Conservation (phyloP, 2,888 invertebrate genomes). For the Gryllus longicercus region DNA sequence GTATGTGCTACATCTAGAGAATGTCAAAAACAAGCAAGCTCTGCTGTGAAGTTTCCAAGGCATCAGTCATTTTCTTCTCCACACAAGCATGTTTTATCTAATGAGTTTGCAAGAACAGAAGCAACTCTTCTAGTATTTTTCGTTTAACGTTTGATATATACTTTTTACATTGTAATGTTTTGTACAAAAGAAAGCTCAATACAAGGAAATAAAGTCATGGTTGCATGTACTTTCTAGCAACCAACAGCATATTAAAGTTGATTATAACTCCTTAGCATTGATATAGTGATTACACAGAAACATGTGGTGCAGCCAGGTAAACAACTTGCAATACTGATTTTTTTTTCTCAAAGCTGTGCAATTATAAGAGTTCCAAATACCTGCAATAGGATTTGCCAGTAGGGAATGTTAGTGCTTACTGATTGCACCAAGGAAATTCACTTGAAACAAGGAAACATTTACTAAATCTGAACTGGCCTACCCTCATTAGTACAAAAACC, state of each 20-base stretch:
- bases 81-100: not conserved
- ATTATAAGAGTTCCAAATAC: not conserved
- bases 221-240: not conserved
- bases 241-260: not conserved
- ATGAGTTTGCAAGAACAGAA: slow-evolving; percentile 5
- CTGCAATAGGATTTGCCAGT: not conserved
- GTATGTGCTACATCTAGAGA: slow-evolving; percentile 17
- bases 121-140: not conserved
- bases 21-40: slow-evolving; percentile 17
- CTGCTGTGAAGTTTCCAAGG: slow-evolving; percentile 6
- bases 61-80: slow-evolving; percentile 17
- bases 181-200: not conserved
- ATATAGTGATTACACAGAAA: slow-evolving; percentile 4
- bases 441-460: not conserved
- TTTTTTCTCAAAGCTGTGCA: not conserved
- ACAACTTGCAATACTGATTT: not conserved
- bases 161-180: not conserved
- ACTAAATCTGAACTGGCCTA: not conserved
- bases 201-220: not conserved
- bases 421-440: slow-evolving; percentile 17
- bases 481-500: slow-evolving; percentile 6
- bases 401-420: not conserved
- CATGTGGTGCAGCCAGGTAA: slow-evolving; percentile 6
- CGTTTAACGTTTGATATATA: not conserved
- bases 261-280: not conserved